Base-by-base conservation (phyloP, 1,140 invertebrate species). In the Drosophila dunni region DNA sequence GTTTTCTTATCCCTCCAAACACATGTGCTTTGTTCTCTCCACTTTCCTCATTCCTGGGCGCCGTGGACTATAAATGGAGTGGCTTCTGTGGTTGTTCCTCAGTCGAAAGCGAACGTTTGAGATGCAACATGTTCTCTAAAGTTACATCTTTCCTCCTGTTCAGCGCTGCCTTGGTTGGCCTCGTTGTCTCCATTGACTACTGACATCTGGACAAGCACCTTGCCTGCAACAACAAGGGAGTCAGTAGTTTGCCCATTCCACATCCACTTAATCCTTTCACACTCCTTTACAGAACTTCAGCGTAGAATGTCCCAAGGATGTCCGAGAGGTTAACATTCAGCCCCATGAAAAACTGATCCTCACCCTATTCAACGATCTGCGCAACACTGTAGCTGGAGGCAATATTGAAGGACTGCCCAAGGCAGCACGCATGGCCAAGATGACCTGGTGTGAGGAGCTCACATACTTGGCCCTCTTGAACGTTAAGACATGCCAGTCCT, bases 141-240 rank as follows among this genome's bases (percentile, higher is more conserved):
- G 11, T 75, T 3, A 57, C 9, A 38, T 38, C 0, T 1, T 29
- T 57, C 1, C 5, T 75, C 5, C n/a, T 75, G 7, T 7, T 70
- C 11, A 38, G 36, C n/a, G 15, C 42, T 7, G 50, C 50, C n/a
- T 61, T 24, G 46, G 15, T 45, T 24, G 61, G 38, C 5, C 9
- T 56, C 29, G 40, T n/a, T 10, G 0, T 24, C 0, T 53, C 67
- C 0, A 51, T 82, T 0, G 83, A 88, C 10, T 88, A 88, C 11
- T 88, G 83, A n/a, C n/a, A n/a, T 7, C 71, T 89, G 62, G 84
- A 88, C 38, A 88, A 89, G 38, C 84, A 88, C 0, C 68, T 88
- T 15, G 84, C 76, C 63, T 88, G 83, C 70, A 88, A 88, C 11
- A 88, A 88, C 6, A 88, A 88, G 9, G 83, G 83, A 72, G 83